phyloP scores from a whole-genome alignment of 2,113 vertebrate species.

The Meleagris gallopavo region DNA sequence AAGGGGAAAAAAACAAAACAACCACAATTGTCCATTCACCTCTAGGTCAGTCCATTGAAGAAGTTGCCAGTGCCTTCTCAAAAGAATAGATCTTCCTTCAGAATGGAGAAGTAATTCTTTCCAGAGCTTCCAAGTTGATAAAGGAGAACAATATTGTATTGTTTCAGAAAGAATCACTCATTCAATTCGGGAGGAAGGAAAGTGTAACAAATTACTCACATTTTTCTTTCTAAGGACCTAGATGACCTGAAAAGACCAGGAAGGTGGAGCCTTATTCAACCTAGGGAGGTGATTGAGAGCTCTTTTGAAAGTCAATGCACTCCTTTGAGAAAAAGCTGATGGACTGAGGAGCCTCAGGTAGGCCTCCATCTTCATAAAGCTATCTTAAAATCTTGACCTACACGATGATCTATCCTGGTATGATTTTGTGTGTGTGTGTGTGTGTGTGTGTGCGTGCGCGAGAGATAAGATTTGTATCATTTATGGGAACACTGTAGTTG shows the following conservation, averaged over 20 bases:
- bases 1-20: no score
- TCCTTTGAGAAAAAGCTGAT: neutral
- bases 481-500: neutral
- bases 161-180: neutral
- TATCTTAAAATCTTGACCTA: neutral
- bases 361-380: neutral
- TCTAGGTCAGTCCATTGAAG: neutral
- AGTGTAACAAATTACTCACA: neutral
- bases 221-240: conserved; percentile 41
- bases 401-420: neutral
- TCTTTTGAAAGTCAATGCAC: neutral
- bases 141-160: neutral
- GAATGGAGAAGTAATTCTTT: neutral
- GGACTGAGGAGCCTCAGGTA: neutral
- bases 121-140: neutral
- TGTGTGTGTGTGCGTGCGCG: no score
- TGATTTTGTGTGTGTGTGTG: no score
- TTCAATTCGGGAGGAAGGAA: neutral
- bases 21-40: neutral
- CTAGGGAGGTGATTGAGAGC: neutral
- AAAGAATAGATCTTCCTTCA: neutral
- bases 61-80: neutral
- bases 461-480: rapidly evolving
- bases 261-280: neutral
- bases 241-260: neutral